Conservation (phyloP, 2,797 vertebrate species). For the Toxotes lorentzi region DNA sequence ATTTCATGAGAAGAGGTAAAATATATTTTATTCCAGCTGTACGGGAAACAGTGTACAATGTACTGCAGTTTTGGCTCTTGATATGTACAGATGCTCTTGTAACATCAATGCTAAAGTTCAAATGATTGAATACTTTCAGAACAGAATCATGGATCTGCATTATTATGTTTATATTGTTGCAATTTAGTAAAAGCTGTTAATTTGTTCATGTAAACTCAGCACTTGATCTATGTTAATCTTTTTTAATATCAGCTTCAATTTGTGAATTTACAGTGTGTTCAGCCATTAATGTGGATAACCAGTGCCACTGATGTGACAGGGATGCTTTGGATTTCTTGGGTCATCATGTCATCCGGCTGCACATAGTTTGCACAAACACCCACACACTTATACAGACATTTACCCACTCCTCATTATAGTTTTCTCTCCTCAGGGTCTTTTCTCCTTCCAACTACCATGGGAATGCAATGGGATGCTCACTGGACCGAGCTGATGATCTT, state of each 20-base stretch:
- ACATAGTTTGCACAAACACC: slow-evolving; percentile 6
- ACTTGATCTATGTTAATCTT: too few species aligned
- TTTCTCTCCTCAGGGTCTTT: slow-evolving; percentile 2
- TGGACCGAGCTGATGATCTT: not conserved
- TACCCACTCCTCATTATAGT: slow-evolving; percentile 13
- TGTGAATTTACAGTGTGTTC: not conserved
- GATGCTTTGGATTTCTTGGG: not conserved
- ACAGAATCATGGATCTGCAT: too few species aligned
- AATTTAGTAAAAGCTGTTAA: too few species aligned
- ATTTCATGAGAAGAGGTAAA: too few species aligned
- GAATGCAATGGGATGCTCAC: not conserved
- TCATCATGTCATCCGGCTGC: not conserved
- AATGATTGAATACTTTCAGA: too few species aligned
- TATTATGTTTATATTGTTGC: too few species aligned
- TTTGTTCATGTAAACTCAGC: too few species aligned
- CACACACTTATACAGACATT: slow-evolving; percentile 8
- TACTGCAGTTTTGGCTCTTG: not conserved
- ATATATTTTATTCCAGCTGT: too few species aligned
- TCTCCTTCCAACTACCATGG: not conserved
- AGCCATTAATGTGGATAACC: not conserved
- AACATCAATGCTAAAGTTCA: too few species aligned
- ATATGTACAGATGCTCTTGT: too few species aligned
- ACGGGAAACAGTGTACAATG: too few species aligned
- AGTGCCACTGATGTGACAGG: not conserved
- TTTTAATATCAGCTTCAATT: not conserved